Evolutionary conservation across 1,140 invertebrate genomes (phyloP), one percentile per base, ranked within the genome.

Genomic region (Drosophila orosa): DNA sequence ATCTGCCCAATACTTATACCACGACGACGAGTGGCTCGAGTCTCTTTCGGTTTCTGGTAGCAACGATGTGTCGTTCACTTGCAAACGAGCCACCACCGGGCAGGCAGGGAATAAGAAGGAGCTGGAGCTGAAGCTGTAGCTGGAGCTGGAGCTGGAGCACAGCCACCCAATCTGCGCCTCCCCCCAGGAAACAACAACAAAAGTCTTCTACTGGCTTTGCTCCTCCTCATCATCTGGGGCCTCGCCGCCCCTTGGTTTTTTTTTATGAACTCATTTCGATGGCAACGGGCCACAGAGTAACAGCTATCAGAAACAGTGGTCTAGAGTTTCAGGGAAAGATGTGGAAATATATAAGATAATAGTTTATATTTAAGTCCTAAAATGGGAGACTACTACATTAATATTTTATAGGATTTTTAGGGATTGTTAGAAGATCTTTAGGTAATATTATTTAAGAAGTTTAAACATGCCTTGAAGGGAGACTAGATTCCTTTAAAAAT

Each of bases 201-300:
- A 27, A 47, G 44, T 39, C 47, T 25, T 52, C 33, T 58, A 17
- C 29, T 25, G 24, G 29, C 50, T 12, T 7, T 5, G 10, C 29
- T 50, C 37, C 60, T 55, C 37, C 74, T 55, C 48, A 65, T 52
- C 66, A 61, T 66, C 45, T 42, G 50, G 17, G 13, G 78, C 56
- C 59, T 57, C 62, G 40, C 57, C 66, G 67, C 50, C 65, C 33
- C 29, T 58, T 27, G 39, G 65, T 77, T 69, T 77, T 79, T 77
- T 69, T 77, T 79, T 78, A 74, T 85, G 78, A 86, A 85, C 82
- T 86, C 82, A 85, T 86, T 85, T 77, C 73, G 65, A 58, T 65
- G 74, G 33, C 58, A 72, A 24, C 55, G 74, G 66, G 65, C 68
- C 66, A n/a, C n/a, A n/a, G n/a, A 71, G 24, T 7, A 57, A 29